Evolutionary conservation across 1,140 invertebrate genomes (phyloP), one percentile per base, ranked within the genome.

Genomic region (Stegodyphus mimosarum): DNA sequence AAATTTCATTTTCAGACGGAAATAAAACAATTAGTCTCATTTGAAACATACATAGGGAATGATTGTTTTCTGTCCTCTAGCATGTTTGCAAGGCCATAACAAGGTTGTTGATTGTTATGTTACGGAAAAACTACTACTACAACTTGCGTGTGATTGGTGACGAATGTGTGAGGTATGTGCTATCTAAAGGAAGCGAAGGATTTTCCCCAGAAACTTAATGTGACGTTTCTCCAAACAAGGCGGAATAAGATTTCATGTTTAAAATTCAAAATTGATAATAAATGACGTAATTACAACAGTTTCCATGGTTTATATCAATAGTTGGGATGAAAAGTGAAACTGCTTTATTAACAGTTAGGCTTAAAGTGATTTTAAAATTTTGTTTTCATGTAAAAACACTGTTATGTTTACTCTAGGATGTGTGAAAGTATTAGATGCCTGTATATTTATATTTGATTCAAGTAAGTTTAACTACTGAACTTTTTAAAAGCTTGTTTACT

Each of bases 161-260:
- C 81, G 81, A 84, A 84, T 84, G 73, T 84, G 64, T 60, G 63
- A 69, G 73, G 64, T 84, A 84, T 84, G 81, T 84, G 73, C 48
- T 51, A 74, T 55, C 64, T 52, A 55, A 33, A 84, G 66, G 81
- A 84, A 84, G 53, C 72, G 75, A 66, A 84, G 53, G 70, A 49
- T 81, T 60, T 81, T 13, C 78, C 48, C 67, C 69, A 67, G 69
- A 72, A 81, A 48, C 18, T 17, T 18, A n/a, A 60, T 52, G 53
- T 81, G 81, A 84, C 81, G 81, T 83, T 74, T 83, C 15, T n/a
- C 11, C 64, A 50, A 81, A 17, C 72, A 51, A 33, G 33, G 50
- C 17, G 51, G n/a, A 55, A 69, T 52, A 74, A 55, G 75, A 74
- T 75, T 75, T 84, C 64, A 67, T 73, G 48, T 74, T 74, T 67